Evolutionary conservation across 2,888 invertebrate genomes (phyloP).

Genomic region (Tiliacea citrago): DNA sequence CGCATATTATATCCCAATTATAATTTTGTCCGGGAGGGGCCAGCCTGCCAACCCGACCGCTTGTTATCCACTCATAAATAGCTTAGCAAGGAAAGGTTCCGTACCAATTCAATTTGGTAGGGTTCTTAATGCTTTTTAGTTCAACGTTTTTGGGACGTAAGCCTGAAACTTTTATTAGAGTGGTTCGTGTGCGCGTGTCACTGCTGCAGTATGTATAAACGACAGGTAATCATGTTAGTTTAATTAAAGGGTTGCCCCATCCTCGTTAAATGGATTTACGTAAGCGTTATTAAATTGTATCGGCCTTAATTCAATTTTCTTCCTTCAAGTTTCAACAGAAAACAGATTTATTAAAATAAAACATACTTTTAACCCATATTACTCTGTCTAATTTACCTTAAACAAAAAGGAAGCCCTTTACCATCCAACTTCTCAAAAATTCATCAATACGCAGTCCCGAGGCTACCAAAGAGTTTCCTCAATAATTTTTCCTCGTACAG

Average conservation of each 20-base stretch:
- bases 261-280: constrained; percentile 32
- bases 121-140: constrained; percentile 84
- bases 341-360: background rate
- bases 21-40: constrained; percentile 82
- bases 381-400: background rate
- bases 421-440: constrained; percentile 46
- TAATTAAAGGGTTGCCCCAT: constrained; percentile 51
- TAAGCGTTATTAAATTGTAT: constrained; percentile 18
- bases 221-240: constrained; percentile 56
- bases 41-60: constrained; percentile 74
- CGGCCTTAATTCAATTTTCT: constrained; percentile 16
- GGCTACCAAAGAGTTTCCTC: constrained; percentile 55
- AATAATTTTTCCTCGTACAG: constrained; percentile 71
- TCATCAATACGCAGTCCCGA: constrained; percentile 52
- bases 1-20: constrained; percentile 87
- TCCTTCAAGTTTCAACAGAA: background rate
- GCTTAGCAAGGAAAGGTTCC: constrained; percentile 85
- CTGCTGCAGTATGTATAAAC: constrained; percentile 51
- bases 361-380: background rate
- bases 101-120: constrained; percentile 84
- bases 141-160: constrained; percentile 78
- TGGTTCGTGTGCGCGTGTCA: constrained; percentile 58
- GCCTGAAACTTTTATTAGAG: constrained; percentile 77
- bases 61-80: constrained; percentile 86
- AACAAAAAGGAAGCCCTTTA: constrained; percentile 9